A percentile compares a stretch with the other conserved stretches of the same genome.
Conservation (phyloP, 2,797 vertebrate genomes). For the Dendrocincla tyrannina region DNA sequence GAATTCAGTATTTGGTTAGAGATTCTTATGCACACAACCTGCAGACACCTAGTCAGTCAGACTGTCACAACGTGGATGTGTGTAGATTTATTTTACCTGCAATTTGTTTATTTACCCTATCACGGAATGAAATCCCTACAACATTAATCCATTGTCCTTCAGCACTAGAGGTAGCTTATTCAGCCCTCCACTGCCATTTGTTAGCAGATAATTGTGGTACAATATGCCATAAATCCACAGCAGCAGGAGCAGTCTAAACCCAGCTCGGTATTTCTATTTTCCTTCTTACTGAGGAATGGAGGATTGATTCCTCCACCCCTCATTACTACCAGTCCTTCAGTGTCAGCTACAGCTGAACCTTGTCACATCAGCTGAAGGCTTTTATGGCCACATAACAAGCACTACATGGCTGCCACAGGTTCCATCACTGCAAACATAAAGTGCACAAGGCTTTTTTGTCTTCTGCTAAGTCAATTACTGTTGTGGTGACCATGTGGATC, state of each 20-base stretch:
- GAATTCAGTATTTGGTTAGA: slow-evolving; percentile 53
- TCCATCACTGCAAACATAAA: not conserved
- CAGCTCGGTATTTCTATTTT: not conserved
- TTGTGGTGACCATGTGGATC: not conserved
- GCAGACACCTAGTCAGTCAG: not conserved
- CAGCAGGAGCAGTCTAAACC: not conserved
- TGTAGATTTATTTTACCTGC: not conserved
- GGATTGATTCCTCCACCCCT: not conserved
- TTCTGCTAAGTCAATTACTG: not conserved
- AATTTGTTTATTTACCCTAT: slow-evolving; percentile 32
- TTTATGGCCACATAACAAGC: not conserved
- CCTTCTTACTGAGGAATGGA: not conserved
- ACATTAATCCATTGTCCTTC: not conserved
- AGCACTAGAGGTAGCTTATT: not conserved
- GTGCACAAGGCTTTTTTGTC: not conserved
- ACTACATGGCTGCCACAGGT: rapidly evolving
- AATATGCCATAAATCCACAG: not conserved
- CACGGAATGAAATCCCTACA: not conserved
- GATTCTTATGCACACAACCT: slow-evolving; percentile 26
- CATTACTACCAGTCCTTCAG: not conserved
- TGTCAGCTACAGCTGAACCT: not conserved
- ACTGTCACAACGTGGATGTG: not conserved
- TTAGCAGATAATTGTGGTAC: not conserved
- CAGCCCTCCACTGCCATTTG: not conserved
- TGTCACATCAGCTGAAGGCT: not conserved